Evolutionary conservation across 2,113 vertebrate genomes (phyloP), one percentile per base, ranked within the genome.

Genomic region (Anseranas semipalmata): DNA sequence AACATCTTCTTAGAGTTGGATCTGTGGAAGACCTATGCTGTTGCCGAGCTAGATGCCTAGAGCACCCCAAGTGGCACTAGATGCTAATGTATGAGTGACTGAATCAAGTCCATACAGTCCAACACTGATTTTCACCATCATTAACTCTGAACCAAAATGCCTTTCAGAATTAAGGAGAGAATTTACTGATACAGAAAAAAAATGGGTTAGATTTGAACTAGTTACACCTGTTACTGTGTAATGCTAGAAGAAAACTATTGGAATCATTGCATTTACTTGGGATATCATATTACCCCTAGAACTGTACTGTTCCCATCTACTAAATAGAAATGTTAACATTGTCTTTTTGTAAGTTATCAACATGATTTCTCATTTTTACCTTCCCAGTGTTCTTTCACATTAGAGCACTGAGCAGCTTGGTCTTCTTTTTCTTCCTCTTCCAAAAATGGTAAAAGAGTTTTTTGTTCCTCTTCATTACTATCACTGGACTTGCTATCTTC

Each of bases 1-100:
- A 39, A 1, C 19, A 19, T 19, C 12, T 30, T 20, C 24, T 27
- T 0, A 8, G 22, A 62, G 27, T 5, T 59, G 14, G 30, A 39
- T 46, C 48, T 48, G 28, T 37, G n/a, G 60, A 59, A 81, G 70
- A 45, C 32, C n/a, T 67, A 12, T 4, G 17, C 20, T 60, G 9
- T 59, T 59, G 17, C 8, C 14, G 27, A 60, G 13, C 32, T 53
- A 52, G 45, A 32, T 6, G 35, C 21, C 56, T 19, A 19, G 24
- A 50, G 16, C 60, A 16, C 62, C 56, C 48, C 43, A 24, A 15
- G 15, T 39, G n/a, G 46, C 46, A 21, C 18, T 39, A 70, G 28
- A 16, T 27, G 16, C 24, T 35, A 52, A 20, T 1, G 5, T 33
- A 9, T 7, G 9, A 33, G 21, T 35, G 33, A 37, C 18, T 14